Base-by-base conservation (phyloP, 2,797 vertebrate species). In the Mionectes olivaceus region DNA sequence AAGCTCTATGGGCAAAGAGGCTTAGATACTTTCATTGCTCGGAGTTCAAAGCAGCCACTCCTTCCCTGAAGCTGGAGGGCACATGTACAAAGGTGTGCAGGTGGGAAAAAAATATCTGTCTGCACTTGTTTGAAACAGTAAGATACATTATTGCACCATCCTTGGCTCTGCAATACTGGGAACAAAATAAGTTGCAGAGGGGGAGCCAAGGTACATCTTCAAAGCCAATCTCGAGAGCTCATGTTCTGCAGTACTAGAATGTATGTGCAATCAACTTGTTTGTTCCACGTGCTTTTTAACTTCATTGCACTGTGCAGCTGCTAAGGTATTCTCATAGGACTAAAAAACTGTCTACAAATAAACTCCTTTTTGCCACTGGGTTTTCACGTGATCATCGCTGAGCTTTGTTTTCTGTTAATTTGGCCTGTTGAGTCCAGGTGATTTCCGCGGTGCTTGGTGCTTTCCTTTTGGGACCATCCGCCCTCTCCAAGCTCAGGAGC, bases 141-240 rank as follows among this genome's bases (percentile, higher is more conserved):
- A 33, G 39, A 5, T 39, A 21, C 2, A 39, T 65, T 44, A 23
- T 57, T 30, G 33, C 17, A 11, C 13, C n/a, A 19, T 28, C 5
- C 3, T 16, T 43, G 33, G 19, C 65, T 67, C 41, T 68, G 46
- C n/a, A 77, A 44, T 25, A 5, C 2, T 2, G 4, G 14, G 33
- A 49, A 19, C 1, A 5, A 55, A 57, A 47, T 24, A 24, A 24
- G 30, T 27, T 46, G 33, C 12, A 44, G 35, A 8, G 9, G 41
- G 7, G 33, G 49, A 88, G 32, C 17, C 4, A 2, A n/a, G 24
- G 19, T 2, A 3, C 3, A 4, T 23, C 2, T 56, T 46, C 30
- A 19, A 9, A 63, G 25, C 9, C 19, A 6, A 7, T 5, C 9
- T 7, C 0, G 2, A 23, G 10, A 65, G n/a, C 14, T 41, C 0